Evolutionary conservation across 30 jellyfish, hydroid and myxozoan genomes (phyloP), one percentile per base, ranked within the genome.

Genomic region (Aurelia aurita): DNA sequence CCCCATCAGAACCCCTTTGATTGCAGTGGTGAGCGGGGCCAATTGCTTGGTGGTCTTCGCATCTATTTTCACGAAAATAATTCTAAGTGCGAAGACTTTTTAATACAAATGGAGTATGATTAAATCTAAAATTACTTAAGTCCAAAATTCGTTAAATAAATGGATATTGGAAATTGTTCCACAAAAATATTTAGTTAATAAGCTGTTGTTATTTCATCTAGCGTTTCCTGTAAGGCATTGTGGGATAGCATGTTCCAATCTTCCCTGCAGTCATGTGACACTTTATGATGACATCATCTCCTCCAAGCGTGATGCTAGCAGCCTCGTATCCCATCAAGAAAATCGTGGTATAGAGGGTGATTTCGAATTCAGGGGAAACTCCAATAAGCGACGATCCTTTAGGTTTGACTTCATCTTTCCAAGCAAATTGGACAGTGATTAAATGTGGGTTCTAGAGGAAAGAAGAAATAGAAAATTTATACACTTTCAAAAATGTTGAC

Each of bases 351-450:
- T 92, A 92, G 47, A 92, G 62, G n/a, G 98, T 87, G 47, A 92
- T 45, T 51, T 92, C 98, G 55, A 86, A 92, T 66, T 92, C 98
- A 31, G 98, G 98, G 25, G 98, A 92, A n/a, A 90, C 86, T 21
- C 98, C 98, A 74, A 87, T 69, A 27, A 92, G 89, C 27, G 84
- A 61, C 12, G 98, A 92, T 11, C 98, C 98, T 32, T 79, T 86
- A 0, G 92, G 94, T 64, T 92, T 92, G 19, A 80, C 85, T 76
- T 77, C 89, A 31, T 73, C 91, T 31, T 69, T 77, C 98, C 98
- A 92, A 47, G 76, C 43, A 44, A 87, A 92, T 62, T 89, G 88
- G 44, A 87, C 65, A 29, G 94, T 92, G 69, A 87, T 5, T 70
- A 92, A 55, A 67, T 86, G 89, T 6, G 97, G 95, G 53, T 77